Evolutionary conservation across 2,113 vertebrate species (phyloP).

Genomic region (Trematomus loennbergii): DNA sequence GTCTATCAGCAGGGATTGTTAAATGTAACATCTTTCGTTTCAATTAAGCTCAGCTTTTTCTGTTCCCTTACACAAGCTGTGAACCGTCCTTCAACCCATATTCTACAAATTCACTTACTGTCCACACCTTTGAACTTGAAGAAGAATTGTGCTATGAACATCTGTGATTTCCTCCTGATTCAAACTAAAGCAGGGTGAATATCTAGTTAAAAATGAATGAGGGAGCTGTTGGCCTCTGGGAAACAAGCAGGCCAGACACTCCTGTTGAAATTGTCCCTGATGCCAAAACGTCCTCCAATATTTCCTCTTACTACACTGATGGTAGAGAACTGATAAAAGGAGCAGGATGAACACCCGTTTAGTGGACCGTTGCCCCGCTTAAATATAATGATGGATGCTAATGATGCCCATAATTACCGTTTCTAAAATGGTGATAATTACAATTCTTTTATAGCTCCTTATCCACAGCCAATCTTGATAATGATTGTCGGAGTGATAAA

Average conservation of each 20-base stretch:
- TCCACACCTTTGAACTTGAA: conserved; percentile 7
- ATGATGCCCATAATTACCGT: conserved; percentile 76
- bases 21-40: conserved; percentile 54
- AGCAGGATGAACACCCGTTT: conserved; percentile 54
- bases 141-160: conserved; percentile 31
- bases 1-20: conserved; percentile 49
- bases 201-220: conserved; percentile 56
- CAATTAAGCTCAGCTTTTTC: conserved; percentile 14
- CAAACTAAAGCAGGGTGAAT: conserved; percentile 64
- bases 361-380: conserved; percentile 71
- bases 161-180: conserved; percentile 47
- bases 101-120: conserved; percentile 30
- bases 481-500: conserved; percentile 65
- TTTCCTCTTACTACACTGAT: conserved; percentile 28
- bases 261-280: conserved; percentile 82
- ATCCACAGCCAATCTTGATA: conserved; percentile 62
- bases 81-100: conserved; percentile 48
- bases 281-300: conserved; percentile 52
- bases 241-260: conserved; percentile 79
- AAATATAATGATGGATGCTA: conserved; percentile 78
- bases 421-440: conserved; percentile 76
- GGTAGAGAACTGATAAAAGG: conserved; percentile 47
- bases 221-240: conserved; percentile 57
- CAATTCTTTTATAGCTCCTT: conserved; percentile 71
- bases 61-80: conserved; percentile 28